Evolutionary conservation across 2,797 vertebrate species (phyloP).

Genomic region (Sebastes hubbsi): DNA sequence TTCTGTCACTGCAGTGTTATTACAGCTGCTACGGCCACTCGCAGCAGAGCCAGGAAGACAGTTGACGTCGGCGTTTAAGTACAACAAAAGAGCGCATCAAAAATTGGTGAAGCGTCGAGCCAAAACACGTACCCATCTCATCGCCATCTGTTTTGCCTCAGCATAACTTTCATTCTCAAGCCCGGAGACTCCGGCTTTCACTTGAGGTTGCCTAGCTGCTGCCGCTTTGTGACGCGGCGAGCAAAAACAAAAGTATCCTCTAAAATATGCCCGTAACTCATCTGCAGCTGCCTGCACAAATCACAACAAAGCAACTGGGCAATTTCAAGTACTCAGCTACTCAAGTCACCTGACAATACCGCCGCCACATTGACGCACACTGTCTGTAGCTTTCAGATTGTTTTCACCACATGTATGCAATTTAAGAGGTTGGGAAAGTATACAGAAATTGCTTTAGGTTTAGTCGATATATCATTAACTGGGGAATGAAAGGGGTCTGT

Average conservation of each 20-base stretch:
- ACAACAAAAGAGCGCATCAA: conserved; percentile 57
- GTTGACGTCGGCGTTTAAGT: conserved; percentile 58
- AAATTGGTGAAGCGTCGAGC: conserved; percentile 18
- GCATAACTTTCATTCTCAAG: conserved; percentile 60
- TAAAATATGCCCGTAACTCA: conserved; percentile 53
- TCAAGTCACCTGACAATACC: conserved; percentile 32
- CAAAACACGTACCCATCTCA: conserved; percentile 59
- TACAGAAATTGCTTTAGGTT: conserved; percentile 12
- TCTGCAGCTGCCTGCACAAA: conserved; percentile 46
- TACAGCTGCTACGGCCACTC: conserved; percentile 70
- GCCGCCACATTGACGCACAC: neutral
- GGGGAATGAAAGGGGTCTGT: conserved; percentile 19
- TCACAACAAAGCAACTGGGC: conserved; percentile 25
- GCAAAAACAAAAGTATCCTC: conserved; percentile 49
- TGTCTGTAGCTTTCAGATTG: conserved; percentile 1
- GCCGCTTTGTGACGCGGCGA: conserved; percentile 45
- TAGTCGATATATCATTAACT: conserved; percentile 40
- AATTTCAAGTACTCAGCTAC: conserved; percentile 23
- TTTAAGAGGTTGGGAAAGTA: conserved; percentile 7
- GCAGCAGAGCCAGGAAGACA: conserved; percentile 49
- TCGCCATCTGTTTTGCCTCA: conserved; percentile 68
- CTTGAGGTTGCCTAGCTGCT: conserved; percentile 46
- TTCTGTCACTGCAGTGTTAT: conserved; percentile 61
- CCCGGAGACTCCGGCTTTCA: conserved; percentile 42
- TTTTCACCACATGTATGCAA: conserved; percentile 20